These are phyloP conservation scores for Hozukius guyotensis DNA, from an alignment of 2,797 vertebrate genomes.

Conservation along the genomic window DNA sequence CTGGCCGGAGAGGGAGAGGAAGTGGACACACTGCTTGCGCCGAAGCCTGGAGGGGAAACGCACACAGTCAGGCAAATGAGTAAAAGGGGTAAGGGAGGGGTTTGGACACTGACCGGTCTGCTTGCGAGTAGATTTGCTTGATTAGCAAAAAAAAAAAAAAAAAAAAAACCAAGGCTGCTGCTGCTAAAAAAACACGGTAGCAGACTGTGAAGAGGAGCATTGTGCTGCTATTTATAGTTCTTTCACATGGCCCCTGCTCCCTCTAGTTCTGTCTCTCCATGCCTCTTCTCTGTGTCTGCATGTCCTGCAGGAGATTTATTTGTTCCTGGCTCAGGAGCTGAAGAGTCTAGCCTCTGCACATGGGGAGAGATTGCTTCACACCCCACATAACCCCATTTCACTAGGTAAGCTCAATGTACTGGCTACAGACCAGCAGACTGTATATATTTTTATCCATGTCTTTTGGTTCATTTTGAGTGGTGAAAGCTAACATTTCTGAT, in stretches of 20 bases:
- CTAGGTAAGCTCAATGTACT: conserved; percentile 85
- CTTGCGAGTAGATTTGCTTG: conserved; percentile 48
- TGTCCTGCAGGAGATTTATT: conserved; percentile 90
- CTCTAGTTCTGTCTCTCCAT: conserved; percentile 14
- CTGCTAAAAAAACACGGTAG: conserved; percentile 53
- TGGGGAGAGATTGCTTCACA: conserved; percentile 90
- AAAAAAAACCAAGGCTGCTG: conserved; percentile 49
- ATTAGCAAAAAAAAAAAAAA: conserved; percentile 40
- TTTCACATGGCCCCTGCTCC: neutral
- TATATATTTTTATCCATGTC: neutral
- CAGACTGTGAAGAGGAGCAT: conserved; percentile 25
- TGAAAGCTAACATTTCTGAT: neutral
- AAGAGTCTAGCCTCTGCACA: conserved; percentile 88
- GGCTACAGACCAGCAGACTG: neutral
- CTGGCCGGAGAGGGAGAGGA: conserved; percentile 5
- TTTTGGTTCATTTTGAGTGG: neutral
- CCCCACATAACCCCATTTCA: conserved; percentile 95
- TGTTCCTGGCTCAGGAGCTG: conserved; percentile 89
- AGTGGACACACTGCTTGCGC: neutral
- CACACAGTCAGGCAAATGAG: neutral
- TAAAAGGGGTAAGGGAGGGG: neutral
- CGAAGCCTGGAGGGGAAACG: neutral
- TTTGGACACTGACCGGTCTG: neutral
- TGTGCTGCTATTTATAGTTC: conserved; percentile 74
- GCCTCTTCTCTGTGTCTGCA: conserved; percentile 68